phyloP scores from a whole-genome alignment of 2,797 vertebrate species.

The Margarornis squamiger region DNA sequence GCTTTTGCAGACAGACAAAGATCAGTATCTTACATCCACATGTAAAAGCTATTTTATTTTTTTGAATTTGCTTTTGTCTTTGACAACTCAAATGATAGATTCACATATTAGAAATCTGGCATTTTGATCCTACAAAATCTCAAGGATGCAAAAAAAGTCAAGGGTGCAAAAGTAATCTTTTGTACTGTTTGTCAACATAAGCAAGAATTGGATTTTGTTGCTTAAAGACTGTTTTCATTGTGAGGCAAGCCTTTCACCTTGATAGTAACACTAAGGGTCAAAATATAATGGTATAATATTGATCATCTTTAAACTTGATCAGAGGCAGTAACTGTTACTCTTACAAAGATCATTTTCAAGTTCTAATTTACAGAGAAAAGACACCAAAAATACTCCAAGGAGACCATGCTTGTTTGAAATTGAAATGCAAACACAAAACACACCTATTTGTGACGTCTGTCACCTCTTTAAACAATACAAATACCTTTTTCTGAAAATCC shows the following conservation, averaged over 20 bases:
- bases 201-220: neutral
- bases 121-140: neutral
- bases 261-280: neutral
- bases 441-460: neutral
- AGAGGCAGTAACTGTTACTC: neutral
- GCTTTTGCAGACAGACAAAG: neutral
- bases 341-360: neutral
- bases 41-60: neutral
- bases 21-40: neutral
- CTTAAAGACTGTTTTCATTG: neutral
- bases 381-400: neutral
- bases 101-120: neutral
- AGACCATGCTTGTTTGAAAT: neutral
- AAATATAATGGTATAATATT: neutral
- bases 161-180: neutral
- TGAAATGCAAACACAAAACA: neutral
- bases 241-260: neutral
- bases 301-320: neutral
- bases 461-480: neutral
- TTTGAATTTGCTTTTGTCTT: neutral
- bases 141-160: neutral
- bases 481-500: neutral
- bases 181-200: neutral
- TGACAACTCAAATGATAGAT: neutral
- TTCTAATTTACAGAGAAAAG: neutral